Percentiles rank a stretch among this genome's conserved stretches.
phyloP scores from a whole-genome alignment of 2,888 invertebrate species.

The Scaptodrosophila latifasciaeformis region DNA sequence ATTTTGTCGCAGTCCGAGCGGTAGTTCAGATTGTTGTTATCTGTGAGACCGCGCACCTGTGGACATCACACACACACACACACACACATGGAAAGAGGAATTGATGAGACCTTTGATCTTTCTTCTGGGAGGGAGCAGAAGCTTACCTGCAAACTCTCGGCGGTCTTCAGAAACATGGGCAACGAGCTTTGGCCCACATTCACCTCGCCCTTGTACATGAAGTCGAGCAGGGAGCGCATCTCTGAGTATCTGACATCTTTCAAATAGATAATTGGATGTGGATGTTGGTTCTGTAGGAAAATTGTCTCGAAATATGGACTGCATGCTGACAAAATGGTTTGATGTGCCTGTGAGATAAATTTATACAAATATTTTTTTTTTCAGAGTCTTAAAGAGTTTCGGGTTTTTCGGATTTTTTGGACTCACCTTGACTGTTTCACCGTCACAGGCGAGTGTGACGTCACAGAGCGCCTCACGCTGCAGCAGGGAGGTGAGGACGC shows the following conservation, averaged over 20 bases:
- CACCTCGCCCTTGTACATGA: slow-evolving; percentile 94
- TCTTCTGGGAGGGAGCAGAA: too few species aligned
- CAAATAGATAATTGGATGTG: slow-evolving; percentile 93
- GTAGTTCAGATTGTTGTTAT: slow-evolving; percentile 82
- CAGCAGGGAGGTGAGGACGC: slow-evolving; percentile 89
- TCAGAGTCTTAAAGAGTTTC: background rate
- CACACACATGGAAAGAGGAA: too few species aligned
- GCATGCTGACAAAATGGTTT: slow-evolving; percentile 94
- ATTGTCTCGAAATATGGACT: slow-evolving; percentile 95
- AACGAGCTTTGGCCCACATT: slow-evolving; percentile 94
- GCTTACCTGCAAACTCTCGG: slow-evolving; percentile 89
- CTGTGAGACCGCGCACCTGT: slow-evolving; percentile 86
- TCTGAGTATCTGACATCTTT: slow-evolving; percentile 93
- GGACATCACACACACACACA: background rate
- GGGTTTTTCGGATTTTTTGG: slow-evolving; percentile 11
- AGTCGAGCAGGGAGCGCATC: slow-evolving; percentile 92
- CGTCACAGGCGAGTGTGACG: slow-evolving; percentile 94
- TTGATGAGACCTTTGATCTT: too few species aligned
- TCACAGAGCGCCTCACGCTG: slow-evolving; percentile 93
- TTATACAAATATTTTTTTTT: slow-evolving; percentile 1
- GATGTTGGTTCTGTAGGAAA: slow-evolving; percentile 91
- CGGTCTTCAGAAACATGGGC: slow-evolving; percentile 93
- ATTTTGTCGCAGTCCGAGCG: slow-evolving; percentile 75
- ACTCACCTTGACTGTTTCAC: slow-evolving; percentile 86
- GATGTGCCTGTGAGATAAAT: slow-evolving; percentile 85